These are phyloP conservation scores for human DNA, from an alignment of 2,113 vertebrate genomes.

Conservation along the genomic window GRCh38 chr1:56171501-56172000, in stretches of 20 bases:
- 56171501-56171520: neutral
- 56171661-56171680: neutral
- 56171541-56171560: neutral
- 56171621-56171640: neutral
- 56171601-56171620: constrained; percentile 2
- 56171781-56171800: neutral
- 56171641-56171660: neutral
- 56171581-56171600: neutral
- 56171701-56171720: rapidly evolving
- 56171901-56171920: neutral
- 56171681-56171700: neutral
- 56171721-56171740: too few relatives aligned
- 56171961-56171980: neutral
- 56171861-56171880: neutral
- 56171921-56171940: neutral
- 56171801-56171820: neutral
- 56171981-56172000: neutral
- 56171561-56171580: neutral
- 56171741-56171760: neutral
- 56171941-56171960: neutral
- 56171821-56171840: neutral
- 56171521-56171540: neutral
- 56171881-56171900: neutral
- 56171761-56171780: neutral
- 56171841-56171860: neutral